Base-by-base conservation (phyloP, 2,113 vertebrate genomes). In the Gallinago undulata region DNA sequence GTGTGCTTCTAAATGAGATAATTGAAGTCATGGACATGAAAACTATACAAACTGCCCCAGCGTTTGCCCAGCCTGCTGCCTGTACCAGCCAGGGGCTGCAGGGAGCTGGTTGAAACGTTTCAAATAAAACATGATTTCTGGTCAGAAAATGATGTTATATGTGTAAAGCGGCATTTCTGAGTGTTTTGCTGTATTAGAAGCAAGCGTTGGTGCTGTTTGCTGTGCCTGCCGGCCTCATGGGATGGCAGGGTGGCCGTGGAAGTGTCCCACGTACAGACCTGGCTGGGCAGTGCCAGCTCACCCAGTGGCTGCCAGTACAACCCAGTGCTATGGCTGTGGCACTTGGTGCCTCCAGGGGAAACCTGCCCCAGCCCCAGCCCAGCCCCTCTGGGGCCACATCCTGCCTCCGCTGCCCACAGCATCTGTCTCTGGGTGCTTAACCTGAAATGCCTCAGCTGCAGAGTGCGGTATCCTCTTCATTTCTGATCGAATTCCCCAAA, bases 381-480 rank as follows among this genome's bases (percentile, higher is more conserved):
- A 87, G 72, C 68, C 39, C 67, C 75, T 57, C 28, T 1, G 24
- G 63, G 84, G 69, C 73, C 76, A 74, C 77, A 91, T 94, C 59
- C 80, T 91, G 80, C 76, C 67, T 64, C 30, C 0, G 2, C 51
- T 60, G 78, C 75, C 70, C 70, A 62, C 31, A 27, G 89, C 64
- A 92, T 70, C 81, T 1, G 0, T 82, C 81, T 8, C 2, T 1
- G 2, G 28, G 47, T 72, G 22, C 66, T 81, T 31, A 4, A 48
- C 28, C 45, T 19, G 3, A 2, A 24, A n/a, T 17, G 24, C 25
- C 47, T 62, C 47, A 81, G 64, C 47, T 67, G 63, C 33, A 64
- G 57, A 41, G 18, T 19, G 22, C 0, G 0, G 24, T 27, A 19
- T n/a, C 63, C 53, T 75, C 37, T 55, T 33, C 68, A 45, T 17